Conservation (phyloP, 2,888 invertebrate genomes). For the Eumacrocentrus americanus region DNA sequence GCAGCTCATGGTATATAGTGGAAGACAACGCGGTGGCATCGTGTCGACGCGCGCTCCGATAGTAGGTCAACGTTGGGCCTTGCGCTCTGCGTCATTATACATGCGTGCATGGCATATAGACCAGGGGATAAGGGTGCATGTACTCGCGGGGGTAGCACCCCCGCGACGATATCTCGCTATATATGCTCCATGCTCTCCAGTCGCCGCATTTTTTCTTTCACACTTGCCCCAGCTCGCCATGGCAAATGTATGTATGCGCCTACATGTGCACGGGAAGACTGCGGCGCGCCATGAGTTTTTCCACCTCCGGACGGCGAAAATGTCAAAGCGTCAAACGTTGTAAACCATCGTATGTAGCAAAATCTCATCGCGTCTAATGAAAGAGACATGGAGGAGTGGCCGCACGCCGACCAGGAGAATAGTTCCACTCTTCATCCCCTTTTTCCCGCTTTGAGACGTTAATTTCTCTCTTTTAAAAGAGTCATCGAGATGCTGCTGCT, state of each 20-base stretch:
- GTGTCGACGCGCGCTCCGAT: constrained; percentile 22
- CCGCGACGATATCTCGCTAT: not conserved
- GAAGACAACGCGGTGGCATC: constrained; percentile 11
- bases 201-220: no score
- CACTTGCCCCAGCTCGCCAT: no score
- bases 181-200: constrained; percentile 1
- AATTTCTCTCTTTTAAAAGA: no score
- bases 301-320: constrained; percentile 12
- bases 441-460: no score
- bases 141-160: not conserved
- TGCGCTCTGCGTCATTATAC: constrained; percentile 35
- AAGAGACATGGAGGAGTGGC: no score
- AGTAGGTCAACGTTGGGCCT: constrained; percentile 37
- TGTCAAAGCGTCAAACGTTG: constrained; percentile 33
- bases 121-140: not conserved
- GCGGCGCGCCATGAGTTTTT: constrained; percentile 12
- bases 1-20: not conserved
- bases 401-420: no score
- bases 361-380: constrained; percentile 12
- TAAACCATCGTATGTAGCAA: constrained; percentile 20
- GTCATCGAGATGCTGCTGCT: no score
- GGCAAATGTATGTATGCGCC: not conserved
- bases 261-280: constrained; percentile 14
- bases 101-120: constrained; percentile 34
- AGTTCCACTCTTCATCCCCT: no score